These are phyloP conservation scores for Tachysurus fulvidraco DNA, from an alignment of 2,113 vertebrate species.

Conservation along the genomic window DNA sequence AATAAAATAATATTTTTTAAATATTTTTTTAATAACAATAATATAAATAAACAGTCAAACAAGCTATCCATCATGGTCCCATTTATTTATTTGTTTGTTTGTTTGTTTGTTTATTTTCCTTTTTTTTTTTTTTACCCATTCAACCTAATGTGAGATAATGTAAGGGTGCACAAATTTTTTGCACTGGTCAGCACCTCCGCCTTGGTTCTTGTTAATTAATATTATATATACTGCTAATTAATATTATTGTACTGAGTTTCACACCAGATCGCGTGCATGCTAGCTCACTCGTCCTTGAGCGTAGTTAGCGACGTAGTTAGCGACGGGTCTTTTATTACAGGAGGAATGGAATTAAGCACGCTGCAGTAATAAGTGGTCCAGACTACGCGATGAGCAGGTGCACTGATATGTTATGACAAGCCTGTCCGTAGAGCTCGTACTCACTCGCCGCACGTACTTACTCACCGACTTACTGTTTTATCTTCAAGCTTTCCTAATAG, in stretches of 20 bases:
- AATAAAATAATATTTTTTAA: too few relatives aligned
- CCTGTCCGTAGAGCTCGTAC: neutral
- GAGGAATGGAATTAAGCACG: neutral
- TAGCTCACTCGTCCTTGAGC: neutral
- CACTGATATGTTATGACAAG: constrained; percentile 32
- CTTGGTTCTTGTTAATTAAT: neutral
- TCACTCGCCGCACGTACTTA: neutral
- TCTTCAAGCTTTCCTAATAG: neutral
- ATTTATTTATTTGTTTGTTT: too few relatives aligned
- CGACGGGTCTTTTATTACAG: neutral
- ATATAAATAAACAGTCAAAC: too few relatives aligned
- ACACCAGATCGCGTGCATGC: neutral
- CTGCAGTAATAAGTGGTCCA: constrained; percentile 24
- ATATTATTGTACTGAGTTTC: neutral
- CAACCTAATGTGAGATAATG: neutral
- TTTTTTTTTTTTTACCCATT: too few relatives aligned
- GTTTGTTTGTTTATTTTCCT: too few relatives aligned
- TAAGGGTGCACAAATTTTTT: neutral
- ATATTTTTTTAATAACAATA: too few relatives aligned
- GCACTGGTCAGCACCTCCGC: neutral
- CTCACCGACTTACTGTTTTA: neutral
- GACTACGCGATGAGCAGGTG: constrained; percentile 9
- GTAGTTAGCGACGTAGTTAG: neutral
- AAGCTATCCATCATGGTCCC: too few relatives aligned
- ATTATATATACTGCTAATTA: neutral